Base-by-base conservation (phyloP, 2,113 vertebrate genomes). In the Cettia cetti region DNA sequence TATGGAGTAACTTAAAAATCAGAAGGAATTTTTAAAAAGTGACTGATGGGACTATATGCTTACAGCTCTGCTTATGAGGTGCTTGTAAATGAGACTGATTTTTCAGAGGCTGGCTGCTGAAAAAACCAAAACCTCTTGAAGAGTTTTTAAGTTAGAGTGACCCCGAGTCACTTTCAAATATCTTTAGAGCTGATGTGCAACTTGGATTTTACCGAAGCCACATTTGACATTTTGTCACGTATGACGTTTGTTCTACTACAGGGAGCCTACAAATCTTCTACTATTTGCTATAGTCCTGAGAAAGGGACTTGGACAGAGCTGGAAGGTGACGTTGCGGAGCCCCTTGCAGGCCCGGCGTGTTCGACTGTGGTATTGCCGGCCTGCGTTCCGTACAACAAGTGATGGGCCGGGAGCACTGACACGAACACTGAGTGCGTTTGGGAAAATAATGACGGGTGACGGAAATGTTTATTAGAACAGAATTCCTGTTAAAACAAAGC, bases 201-300 rank as follows among this genome's bases (percentile, higher is more conserved):
- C 37, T 74, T 82, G 64, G 42, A 28, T 90, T 94, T 86, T 59
- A 37, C 39, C 37, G 40, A 33, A 33, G 33, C 33, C 23, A 14
- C 49, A 13, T 33, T 53, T 30, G 52, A 54, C 53, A 54, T 54
- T 61, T 40, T 61, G 37, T 40, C 37, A 20, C 37, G 84, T 70
- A 31, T 3, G 5, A 9, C 22, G 70, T 77, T 30, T 96, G 14
- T 87, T 98, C 53, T 96, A 13, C 98, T 98, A 22, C 98, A 99
- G 99, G 99, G 99, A 44, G 99, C 99, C 75, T 99, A 99, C 97
- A 99, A 99, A 97, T 99, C 99, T 60, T 99, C 99, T 26, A 99
- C 99, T 82, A 99, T 99, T 98, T 99, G 99, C 98, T 99, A 99
- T 77, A 99, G 99, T 97, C 99, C 99, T 79, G 99, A 99, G 96